Evolutionary conservation across 2,888 invertebrate genomes (phyloP).

Genomic region (Microctonus aethiopoides): DNA sequence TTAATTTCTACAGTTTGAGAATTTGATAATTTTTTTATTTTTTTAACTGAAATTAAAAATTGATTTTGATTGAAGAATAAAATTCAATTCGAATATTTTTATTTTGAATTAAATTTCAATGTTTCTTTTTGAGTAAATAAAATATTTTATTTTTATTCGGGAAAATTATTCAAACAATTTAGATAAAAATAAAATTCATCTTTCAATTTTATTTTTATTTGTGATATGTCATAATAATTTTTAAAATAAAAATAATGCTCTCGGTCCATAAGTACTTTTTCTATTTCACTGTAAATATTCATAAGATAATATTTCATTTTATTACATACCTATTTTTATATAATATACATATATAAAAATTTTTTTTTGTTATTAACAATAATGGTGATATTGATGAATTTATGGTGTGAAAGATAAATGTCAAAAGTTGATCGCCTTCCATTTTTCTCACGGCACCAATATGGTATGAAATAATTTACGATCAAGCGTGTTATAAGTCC

Average conservation of each 20-base stretch:
- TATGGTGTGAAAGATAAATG: background rate
- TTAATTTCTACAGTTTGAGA: too few species aligned
- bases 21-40: too few species aligned
- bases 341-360: too few species aligned
- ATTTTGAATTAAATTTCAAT: too few species aligned
- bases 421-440: background rate
- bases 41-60: background rate
- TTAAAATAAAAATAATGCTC: too few species aligned
- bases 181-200: background rate
- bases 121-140: too few species aligned
- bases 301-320: too few species aligned
- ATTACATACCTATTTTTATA: background rate
- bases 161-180: background rate
- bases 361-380: background rate
- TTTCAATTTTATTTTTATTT: too few species aligned
- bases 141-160: too few species aligned
- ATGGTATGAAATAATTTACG: background rate
- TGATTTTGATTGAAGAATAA: background rate
- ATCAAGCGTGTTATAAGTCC: background rate
- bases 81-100: background rate
- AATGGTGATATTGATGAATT: background rate
- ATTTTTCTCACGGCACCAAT: background rate
- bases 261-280: too few species aligned
- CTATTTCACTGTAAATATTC: too few species aligned
- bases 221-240: too few species aligned